Conservation (phyloP, 2,113 vertebrate genomes). For the Illadopsis cleaveri region DNA sequence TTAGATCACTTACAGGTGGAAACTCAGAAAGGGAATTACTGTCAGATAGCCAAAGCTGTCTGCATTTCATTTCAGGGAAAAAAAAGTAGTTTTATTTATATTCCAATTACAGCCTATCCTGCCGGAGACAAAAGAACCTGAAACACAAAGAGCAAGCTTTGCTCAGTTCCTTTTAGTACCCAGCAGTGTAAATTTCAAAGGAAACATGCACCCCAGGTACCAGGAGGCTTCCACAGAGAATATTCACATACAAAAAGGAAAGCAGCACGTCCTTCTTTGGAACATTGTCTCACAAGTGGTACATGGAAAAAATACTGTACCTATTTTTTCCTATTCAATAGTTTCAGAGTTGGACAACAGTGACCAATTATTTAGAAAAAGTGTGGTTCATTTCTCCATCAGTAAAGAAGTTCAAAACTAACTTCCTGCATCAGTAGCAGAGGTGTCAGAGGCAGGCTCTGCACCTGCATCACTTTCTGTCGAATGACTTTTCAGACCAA, state of each 20-base stretch:
- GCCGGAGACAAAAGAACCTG: neutral
- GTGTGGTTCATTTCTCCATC: neutral
- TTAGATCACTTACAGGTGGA: neutral
- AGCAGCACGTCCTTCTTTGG: neutral
- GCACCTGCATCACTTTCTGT: neutral
- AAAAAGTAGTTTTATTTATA: neutral
- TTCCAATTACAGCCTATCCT: neutral
- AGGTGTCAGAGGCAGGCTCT: neutral
- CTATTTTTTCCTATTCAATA: neutral
- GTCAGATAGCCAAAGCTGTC: neutral
- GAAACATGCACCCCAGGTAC: neutral
- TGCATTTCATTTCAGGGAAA: neutral
- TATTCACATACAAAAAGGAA: neutral
- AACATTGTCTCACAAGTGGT: neutral
- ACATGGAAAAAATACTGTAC: neutral
- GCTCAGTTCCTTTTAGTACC: neutral
- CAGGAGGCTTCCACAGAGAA: neutral
- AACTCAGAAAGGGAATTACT: neutral
- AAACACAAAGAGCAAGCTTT: neutral
- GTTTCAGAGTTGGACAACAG: neutral
- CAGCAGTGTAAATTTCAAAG: neutral
- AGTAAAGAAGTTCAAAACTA: neutral
- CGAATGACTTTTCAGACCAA: neutral
- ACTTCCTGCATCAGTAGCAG: neutral
- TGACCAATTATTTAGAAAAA: neutral